Evolutionary conservation across 2,113 vertebrate species (phyloP).

Genomic region (Stigmatopora nigra): DNA sequence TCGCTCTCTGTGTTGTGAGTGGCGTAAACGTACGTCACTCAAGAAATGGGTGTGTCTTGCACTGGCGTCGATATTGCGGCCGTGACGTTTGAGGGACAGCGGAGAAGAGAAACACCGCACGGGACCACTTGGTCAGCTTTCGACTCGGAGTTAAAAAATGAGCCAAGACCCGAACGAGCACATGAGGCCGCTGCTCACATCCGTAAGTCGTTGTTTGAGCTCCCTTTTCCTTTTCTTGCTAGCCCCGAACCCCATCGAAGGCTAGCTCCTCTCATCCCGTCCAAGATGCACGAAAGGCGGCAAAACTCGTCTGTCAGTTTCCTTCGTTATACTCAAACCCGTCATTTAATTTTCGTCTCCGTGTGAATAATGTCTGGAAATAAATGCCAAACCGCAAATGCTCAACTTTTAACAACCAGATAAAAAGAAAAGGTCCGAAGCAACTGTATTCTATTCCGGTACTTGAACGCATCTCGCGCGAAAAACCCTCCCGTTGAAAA

Average conservation of each 20-base stretch:
- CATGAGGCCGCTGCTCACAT: slow-evolving; percentile 56
- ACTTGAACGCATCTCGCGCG: slow-evolving; percentile 49
- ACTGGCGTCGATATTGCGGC: too few species aligned
- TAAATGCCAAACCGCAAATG: neutral
- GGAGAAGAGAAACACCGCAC: neutral
- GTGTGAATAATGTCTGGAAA: neutral
- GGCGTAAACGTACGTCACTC: slow-evolving; percentile 8
- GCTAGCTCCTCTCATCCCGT: slow-evolving; percentile 28
- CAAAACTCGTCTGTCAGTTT: neutral
- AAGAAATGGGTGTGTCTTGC: slow-evolving; percentile 15
- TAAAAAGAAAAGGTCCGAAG: too few species aligned
- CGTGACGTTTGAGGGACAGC: slow-evolving; percentile 10
- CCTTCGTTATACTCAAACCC: neutral
- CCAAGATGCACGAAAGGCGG: neutral
- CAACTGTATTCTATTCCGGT: slow-evolving; percentile 35
- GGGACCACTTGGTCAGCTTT: neutral
- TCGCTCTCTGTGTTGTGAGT: neutral
- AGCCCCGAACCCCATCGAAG: slow-evolving; percentile 15
- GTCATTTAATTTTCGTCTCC: fast-evolving
- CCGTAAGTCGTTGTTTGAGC: slow-evolving; percentile 40
- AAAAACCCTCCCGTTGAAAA: neutral
- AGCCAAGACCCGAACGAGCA: slow-evolving; percentile 37
- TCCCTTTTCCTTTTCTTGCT: neutral
- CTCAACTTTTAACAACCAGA: neutral
- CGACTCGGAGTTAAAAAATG: slow-evolving; percentile 16